A percentile compares a stretch with the other conserved stretches of the same genome.
phyloP scores from a whole-genome alignment of 2,797 vertebrate genomes.

The Borostomias antarcticus region DNA sequence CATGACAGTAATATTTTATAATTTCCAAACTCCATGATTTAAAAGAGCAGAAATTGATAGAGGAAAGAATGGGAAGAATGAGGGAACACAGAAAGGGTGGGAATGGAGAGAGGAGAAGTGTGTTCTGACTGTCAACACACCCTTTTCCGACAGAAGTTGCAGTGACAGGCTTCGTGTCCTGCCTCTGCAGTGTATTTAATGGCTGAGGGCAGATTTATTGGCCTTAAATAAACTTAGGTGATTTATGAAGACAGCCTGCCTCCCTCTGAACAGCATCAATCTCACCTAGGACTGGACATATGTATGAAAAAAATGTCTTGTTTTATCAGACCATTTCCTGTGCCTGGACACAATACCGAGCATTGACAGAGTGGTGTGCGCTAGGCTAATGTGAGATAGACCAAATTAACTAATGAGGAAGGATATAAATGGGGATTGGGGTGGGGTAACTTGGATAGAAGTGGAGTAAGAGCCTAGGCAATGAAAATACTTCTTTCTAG shows the following conservation, averaged over 20 bases:
- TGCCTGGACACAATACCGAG: not conserved
- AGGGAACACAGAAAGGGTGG: not conserved
- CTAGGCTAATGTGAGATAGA: constrained; percentile 5
- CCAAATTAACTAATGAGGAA: not conserved
- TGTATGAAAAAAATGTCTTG: not conserved
- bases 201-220: constrained; percentile 14
- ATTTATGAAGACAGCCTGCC: constrained; percentile 13
- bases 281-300: constrained; percentile 7
- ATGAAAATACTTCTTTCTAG: not conserved
- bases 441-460: not conserved
- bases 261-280: constrained; percentile 14
- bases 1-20: not conserved
- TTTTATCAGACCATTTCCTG: constrained; percentile 11
- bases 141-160: too few relatives aligned
- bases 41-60: not conserved
- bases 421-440: not conserved
- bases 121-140: not conserved
- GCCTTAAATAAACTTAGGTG: constrained; percentile 1
- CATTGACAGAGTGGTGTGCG: not conserved
- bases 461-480: too few relatives aligned
- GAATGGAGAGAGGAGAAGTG: not conserved
- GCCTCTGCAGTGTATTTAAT: constrained; percentile 1
- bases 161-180: constrained; percentile 4
- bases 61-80: not conserved
- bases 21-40: not conserved